Percentiles rank a stretch among this genome's conserved stretches.
Evolutionary conservation across 35 echinoderm and acorn worm species (phyloP).

Genomic region (Acanthaster planci): DNA sequence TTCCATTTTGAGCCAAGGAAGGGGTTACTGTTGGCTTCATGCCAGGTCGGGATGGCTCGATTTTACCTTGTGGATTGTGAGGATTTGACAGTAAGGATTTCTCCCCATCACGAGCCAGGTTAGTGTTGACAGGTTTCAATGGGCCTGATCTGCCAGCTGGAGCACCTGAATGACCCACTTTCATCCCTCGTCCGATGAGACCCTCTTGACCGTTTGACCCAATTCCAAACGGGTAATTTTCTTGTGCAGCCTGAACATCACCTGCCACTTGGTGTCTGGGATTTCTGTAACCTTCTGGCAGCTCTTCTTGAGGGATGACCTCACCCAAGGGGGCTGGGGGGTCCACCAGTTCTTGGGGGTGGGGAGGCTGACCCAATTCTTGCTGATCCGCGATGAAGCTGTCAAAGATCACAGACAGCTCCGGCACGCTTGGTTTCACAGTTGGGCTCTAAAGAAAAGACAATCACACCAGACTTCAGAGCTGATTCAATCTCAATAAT

Average conservation of each 20-base stretch:
- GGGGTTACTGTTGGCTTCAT: neutral
- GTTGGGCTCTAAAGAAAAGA: conserved; percentile 71
- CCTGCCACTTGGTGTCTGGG: neutral
- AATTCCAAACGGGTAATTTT: neutral
- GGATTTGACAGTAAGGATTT: neutral
- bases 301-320: neutral
- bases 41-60: neutral
- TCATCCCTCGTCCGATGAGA: neutral
- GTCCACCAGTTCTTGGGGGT: neutral
- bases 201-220: neutral
- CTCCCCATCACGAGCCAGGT: neutral
- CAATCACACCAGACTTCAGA: too few relatives aligned
- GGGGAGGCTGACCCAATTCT: neutral
- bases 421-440: conserved; percentile 83
- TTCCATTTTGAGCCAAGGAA: neutral
- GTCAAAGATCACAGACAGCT: conserved; percentile 85
- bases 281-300: neutral
- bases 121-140: neutral
- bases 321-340: neutral
- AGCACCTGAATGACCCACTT: neutral
- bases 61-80: neutral
- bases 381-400: conserved; percentile 44
- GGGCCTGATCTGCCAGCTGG: neutral
- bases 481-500: too few relatives aligned
- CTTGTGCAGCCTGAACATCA: neutral